Percentiles rank a stretch among this genome's conserved stretches.
Evolutionary conservation across 2,797 vertebrate genomes (phyloP).

Genomic region (Bufotes viridis): DNA sequence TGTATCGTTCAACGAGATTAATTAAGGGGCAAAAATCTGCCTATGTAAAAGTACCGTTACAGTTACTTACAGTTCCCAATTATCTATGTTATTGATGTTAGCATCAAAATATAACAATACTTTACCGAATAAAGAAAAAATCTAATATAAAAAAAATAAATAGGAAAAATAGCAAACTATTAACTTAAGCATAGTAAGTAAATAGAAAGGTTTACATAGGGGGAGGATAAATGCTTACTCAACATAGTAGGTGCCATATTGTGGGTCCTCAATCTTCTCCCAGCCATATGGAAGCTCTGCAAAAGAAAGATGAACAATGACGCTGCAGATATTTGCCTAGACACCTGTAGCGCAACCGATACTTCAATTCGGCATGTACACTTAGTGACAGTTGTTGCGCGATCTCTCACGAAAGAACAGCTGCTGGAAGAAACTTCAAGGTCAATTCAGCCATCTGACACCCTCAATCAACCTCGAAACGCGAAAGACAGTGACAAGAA

Average conservation of each 20-base stretch:
- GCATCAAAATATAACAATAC: too few species aligned
- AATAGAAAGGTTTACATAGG: neutral
- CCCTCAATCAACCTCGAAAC: neutral
- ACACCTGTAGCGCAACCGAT: neutral
- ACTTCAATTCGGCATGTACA: neutral
- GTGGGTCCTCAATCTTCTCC: slow-evolving; percentile 98
- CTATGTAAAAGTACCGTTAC: too few species aligned
- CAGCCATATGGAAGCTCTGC: slow-evolving; percentile 97
- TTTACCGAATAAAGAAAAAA: too few species aligned
- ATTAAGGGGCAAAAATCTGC: too few species aligned
- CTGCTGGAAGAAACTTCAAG: neutral
- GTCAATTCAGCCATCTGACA: neutral
- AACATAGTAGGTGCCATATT: slow-evolving; percentile 94
- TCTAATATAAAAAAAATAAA: neutral
- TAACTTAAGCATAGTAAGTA: neutral
- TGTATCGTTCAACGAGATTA: too few species aligned
- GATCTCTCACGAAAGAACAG: neutral
- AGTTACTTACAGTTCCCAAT: too few species aligned
- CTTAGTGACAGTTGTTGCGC: neutral
- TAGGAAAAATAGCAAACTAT: neutral
- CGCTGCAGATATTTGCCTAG: neutral
- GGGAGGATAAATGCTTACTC: slow-evolving; percentile 86
- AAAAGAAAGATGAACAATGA: slow-evolving; percentile 59
- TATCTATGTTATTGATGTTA: too few species aligned
- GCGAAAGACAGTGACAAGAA: neutral